Percentiles rank a stretch among this genome's conserved stretches.
Conservation (phyloP, 1,140 invertebrate species). For the Drosophila quadrilineata region DNA sequence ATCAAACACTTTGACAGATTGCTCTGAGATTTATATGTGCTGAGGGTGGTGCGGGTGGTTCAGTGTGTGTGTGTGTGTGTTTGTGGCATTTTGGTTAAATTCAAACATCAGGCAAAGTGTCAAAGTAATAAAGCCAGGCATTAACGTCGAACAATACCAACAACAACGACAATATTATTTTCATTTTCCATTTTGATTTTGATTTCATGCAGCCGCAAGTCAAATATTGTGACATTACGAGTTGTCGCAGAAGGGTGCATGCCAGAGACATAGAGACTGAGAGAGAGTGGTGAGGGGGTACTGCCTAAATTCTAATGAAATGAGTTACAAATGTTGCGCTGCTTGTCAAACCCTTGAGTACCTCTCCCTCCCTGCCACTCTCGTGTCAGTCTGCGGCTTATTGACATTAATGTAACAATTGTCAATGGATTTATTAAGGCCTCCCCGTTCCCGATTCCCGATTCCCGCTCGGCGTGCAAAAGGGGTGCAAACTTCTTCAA, state of each 20-base stretch:
- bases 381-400: constrained; percentile 67
- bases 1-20: constrained; percentile 76
- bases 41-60: background rate
- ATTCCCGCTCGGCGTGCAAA: constrained; percentile 10
- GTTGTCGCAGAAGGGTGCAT: constrained; percentile 16
- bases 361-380: no score
- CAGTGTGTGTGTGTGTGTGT: background rate
- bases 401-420: constrained; percentile 81
- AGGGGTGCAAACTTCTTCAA: constrained; percentile 17
- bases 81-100: background rate
- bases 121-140: constrained; percentile 47
- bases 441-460: no score
- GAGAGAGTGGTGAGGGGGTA: no score
- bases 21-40: constrained; percentile 1
- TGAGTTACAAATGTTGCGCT: constrained; percentile 37
- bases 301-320: constrained; percentile 10
- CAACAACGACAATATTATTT: constrained; percentile 50
- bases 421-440: constrained; percentile 80
- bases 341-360: constrained; percentile 62
- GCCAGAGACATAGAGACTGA: background rate
- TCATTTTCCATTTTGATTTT: no score
- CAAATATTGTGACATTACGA: constrained; percentile 56
- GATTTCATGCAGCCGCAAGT: constrained; percentile 49
- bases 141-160: constrained; percentile 25
- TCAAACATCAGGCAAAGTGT: constrained; percentile 56